Evolutionary conservation across 1,140 invertebrate genomes (phyloP).

Genomic region (Scaptomyza graminum): DNA sequence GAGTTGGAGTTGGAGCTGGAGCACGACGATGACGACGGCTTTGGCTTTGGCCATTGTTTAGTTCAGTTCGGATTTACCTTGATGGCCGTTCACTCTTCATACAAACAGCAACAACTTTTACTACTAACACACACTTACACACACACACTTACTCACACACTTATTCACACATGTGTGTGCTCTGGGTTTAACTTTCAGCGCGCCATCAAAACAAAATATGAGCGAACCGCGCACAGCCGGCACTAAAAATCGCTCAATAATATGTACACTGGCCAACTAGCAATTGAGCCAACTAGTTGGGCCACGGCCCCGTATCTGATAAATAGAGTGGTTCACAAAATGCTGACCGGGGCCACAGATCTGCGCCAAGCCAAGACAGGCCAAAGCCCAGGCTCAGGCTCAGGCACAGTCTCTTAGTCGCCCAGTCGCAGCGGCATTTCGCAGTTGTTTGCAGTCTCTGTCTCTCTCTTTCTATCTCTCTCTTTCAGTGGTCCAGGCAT

Average conservation of each 20-base stretch:
- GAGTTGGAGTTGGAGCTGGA: conserved; percentile 30
- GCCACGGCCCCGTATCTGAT: conserved; percentile 67
- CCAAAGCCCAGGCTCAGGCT: neutral
- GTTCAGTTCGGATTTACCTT: conserved; percentile 69
- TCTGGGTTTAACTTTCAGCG: conserved; percentile 68
- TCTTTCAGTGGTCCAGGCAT: conserved; percentile 59
- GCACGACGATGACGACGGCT: conserved; percentile 45
- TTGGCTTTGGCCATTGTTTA: conserved; percentile 76
- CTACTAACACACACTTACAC: conserved; percentile 70
- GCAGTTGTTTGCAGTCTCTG: no score
- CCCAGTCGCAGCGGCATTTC: no score
- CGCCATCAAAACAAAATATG: conserved; percentile 81
- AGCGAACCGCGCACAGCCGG: conserved; percentile 53
- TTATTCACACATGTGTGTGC: no score
- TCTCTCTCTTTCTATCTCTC: conserved; percentile 3
- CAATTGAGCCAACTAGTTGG: conserved; percentile 82
- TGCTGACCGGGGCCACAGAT: conserved; percentile 67
- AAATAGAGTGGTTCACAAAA: conserved; percentile 83
- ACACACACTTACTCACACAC: conserved; percentile 13
- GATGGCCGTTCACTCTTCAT: conserved; percentile 77
- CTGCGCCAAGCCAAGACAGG: conserved; percentile 22
- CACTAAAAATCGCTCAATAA: conserved; percentile 82
- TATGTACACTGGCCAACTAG: conserved; percentile 78
- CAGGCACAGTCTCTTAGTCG: conserved; percentile 13
- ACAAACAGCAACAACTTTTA: conserved; percentile 76